Conservation (phyloP, 2,113 vertebrate genomes). For the Macroglossus sobrinus region DNA sequence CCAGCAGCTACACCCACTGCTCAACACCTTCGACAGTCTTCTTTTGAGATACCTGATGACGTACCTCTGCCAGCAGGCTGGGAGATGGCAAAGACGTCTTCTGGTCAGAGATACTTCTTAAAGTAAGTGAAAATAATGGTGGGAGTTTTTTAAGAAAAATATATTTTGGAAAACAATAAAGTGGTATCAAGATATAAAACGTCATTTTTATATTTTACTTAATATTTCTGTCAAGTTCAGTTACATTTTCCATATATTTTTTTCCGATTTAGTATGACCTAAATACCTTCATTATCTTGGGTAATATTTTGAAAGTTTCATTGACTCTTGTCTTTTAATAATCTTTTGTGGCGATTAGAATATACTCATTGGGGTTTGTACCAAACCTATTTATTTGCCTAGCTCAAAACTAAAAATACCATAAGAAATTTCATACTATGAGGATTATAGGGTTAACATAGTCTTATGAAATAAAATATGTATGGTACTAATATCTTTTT, state of each 20-base stretch:
- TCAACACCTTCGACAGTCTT: conserved; percentile 97
- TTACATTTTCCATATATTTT: not conserved
- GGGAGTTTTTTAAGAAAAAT: not conserved
- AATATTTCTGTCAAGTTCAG: not conserved
- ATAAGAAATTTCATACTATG: not conserved
- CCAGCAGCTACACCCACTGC: conserved; percentile 84
- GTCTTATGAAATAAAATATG: not conserved
- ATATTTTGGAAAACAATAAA: not conserved
- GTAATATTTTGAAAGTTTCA: conserved; percentile 10
- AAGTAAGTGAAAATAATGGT: conserved; percentile 88
- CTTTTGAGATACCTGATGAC: conserved; percentile 97
- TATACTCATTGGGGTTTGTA: conserved; percentile 41
- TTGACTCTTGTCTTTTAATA: not conserved
- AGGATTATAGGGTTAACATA: not conserved
- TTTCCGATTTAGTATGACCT: not conserved
- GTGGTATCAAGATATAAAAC: not conserved
- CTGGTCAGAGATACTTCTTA: conserved; percentile 98
- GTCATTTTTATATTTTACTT: not conserved
- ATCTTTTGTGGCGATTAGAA: conserved; percentile 1
- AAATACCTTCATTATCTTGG: not conserved
- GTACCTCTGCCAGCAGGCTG: conserved; percentile 95
- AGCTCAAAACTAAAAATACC: not conserved
- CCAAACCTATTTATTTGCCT: conserved; percentile 33
- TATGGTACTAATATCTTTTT: not conserved
- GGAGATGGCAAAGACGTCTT: conserved; percentile 99